Evolutionary conservation across 1,140 invertebrate genomes (phyloP), one percentile per base, ranked within the genome.

Genomic region (Cotesia typhae): DNA sequence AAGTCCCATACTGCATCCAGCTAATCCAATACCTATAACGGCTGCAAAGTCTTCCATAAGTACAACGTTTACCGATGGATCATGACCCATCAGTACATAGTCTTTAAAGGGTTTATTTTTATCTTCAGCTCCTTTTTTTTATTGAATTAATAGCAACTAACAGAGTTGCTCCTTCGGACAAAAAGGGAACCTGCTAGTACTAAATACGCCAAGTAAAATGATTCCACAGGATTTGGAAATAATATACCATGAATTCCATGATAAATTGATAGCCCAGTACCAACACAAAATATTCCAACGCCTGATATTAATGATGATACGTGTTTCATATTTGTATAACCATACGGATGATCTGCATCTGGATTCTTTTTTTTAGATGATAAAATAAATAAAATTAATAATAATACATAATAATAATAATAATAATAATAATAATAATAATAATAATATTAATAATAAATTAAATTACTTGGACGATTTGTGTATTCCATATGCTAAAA

Each of bases 201-300:
- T 78, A 92, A 93, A 81, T 97, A 96, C 3, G 95, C 96, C 95
- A 95, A 97, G 81, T 92, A 94, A 75, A 95, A 92, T 77, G 95
- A 94, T 75, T 93, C 92, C 20, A 97, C 87, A 0, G 91, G 90
- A 77, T 91, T 88, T 3, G 96, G 95, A 87, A 95, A 87, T 1
- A 94, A 73, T 36, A 99, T 89, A 6, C 97, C 97, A 57, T 92
- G 92, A 67, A 98, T 93, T 65, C 98, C 98, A 84, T 99, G 97
- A 83, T 99, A 99, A 74, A 98, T 88, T 4, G 97, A 98, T 17
- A 99, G 86, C 12, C 98, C 98, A 73, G 96, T 94, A 57, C 98
- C 98, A 14, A 99, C 93, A 83, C 96, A 99, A 82, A 99, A 98
- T 78, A 99, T 99, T 52, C 97, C 97, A 10, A 99, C 97, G 1